Percentiles rank a stretch among this genome's conserved stretches.
These are phyloP conservation scores for Oreotrochilus melanogaster DNA, from an alignment of 2,113 vertebrate genomes.

Conservation along the genomic window DNA sequence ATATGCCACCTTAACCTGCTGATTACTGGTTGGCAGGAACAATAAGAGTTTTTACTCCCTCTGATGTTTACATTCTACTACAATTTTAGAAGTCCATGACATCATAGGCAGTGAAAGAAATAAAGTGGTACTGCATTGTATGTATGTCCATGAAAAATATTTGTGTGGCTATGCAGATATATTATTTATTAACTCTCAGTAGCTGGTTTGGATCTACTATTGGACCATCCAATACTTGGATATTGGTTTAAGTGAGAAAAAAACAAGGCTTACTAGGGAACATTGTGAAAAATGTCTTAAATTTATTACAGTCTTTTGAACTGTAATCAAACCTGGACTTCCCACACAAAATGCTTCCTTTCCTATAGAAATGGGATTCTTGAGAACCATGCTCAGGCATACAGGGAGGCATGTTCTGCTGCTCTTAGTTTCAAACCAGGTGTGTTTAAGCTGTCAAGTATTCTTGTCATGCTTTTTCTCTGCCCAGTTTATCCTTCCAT, in stretches of 20 bases:
- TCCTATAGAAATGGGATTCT: neutral
- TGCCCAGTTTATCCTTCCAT: neutral
- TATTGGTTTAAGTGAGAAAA: neutral
- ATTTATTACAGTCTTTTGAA: neutral
- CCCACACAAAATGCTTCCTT: neutral
- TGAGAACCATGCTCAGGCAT: neutral
- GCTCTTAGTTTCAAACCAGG: neutral
- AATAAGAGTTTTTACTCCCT: neutral
- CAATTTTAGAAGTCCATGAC: neutral
- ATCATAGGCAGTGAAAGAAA: neutral
- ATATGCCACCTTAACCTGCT: neutral
- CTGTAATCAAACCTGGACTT: neutral
- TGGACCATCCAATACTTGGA: neutral
- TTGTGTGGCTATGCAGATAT: neutral
- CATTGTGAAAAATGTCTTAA: neutral
- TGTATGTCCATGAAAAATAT: neutral
- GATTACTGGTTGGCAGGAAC: neutral
- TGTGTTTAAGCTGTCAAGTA: neutral
- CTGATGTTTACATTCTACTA: neutral
- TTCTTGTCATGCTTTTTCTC: neutral
- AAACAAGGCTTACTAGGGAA: neutral
- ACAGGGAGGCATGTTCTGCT: neutral
- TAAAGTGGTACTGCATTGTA: neutral
- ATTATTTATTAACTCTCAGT: neutral
- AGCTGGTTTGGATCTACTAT: neutral